These are phyloP conservation scores for Eremophila alpestris DNA, from an alignment of 2,797 vertebrate genomes.

Conservation along the genomic window DNA sequence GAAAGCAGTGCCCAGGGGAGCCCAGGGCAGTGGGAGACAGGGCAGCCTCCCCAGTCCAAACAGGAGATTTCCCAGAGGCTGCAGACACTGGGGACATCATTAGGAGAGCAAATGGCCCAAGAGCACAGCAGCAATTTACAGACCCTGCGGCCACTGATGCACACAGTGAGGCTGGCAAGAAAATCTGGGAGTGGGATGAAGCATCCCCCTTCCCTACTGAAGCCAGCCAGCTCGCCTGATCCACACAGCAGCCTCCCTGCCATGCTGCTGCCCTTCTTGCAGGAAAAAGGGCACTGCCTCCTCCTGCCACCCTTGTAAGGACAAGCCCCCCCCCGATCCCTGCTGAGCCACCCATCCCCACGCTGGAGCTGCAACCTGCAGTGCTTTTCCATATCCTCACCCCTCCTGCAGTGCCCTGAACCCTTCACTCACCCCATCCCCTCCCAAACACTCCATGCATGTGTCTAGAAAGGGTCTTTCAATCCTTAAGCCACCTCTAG, in stretches of 20 bases:
- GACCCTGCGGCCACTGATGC: not conserved
- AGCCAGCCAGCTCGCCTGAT: rapidly evolving
- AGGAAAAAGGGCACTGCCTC: not conserved
- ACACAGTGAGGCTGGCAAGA: not conserved
- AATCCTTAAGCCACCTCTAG: not conserved
- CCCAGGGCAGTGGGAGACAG: rapidly evolving
- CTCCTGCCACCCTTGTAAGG: not conserved
- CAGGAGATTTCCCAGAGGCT: not conserved
- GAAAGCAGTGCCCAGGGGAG: not conserved
- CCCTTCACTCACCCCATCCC: not conserved
- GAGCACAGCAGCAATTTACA: not conserved
- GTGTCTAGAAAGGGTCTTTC: rapidly evolving
- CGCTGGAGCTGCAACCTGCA: not conserved
- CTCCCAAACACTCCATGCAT: rapidly evolving
- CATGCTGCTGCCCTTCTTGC: not conserved
- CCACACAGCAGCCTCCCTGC: not conserved
- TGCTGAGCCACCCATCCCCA: rapidly evolving
- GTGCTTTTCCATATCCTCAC: not conserved
- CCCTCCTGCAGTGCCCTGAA: not conserved
- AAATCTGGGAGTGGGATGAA: not conserved
- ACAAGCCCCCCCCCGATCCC: rapidly evolving
- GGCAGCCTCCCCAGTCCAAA: not conserved
- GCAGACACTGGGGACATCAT: not conserved
- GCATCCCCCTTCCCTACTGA: not conserved
- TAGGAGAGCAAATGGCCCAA: not conserved